These are phyloP conservation scores for Eulemur rubriventer DNA, from an alignment of 2,797 vertebrate genomes.

Conservation along the genomic window DNA sequence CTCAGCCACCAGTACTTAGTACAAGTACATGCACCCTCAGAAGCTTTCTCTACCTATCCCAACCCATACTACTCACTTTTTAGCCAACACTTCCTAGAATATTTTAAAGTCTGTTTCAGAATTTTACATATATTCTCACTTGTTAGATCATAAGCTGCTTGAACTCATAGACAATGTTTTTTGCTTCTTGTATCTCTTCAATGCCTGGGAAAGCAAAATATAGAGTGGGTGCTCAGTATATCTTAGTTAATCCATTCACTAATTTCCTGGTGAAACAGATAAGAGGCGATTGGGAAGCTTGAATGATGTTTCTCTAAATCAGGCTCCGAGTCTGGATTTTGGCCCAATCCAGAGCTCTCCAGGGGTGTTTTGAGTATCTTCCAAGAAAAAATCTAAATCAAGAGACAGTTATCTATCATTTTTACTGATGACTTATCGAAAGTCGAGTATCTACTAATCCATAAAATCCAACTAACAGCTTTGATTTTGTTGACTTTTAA, in stretches of 20 bases:
- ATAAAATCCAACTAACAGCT: slow-evolving; percentile 16
- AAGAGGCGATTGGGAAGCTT: neutral
- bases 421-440: slow-evolving; percentile 32
- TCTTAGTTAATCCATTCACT: neutral
- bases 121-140: neutral
- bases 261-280: slow-evolving; percentile 7
- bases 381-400: slow-evolving; percentile 30
- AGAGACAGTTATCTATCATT: slow-evolving; percentile 1
- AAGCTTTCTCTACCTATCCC: neutral
- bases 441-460: neutral
- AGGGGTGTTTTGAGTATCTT: neutral
- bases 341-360: neutral
- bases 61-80: neutral
- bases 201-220: neutral
- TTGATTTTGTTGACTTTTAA: slow-evolving; percentile 35
- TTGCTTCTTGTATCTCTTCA: neutral
- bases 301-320: neutral
- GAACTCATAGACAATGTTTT: neutral
- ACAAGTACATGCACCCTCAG: neutral
- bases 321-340: neutral
- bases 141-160: neutral
- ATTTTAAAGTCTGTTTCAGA: slow-evolving; percentile 6
- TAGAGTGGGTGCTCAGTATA: neutral
- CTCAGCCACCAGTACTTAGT: neutral
- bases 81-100: neutral